Evolutionary conservation across 2,797 vertebrate genomes (phyloP), one percentile per base, ranked within the genome.

Genomic region (Rallus crepitans): DNA sequence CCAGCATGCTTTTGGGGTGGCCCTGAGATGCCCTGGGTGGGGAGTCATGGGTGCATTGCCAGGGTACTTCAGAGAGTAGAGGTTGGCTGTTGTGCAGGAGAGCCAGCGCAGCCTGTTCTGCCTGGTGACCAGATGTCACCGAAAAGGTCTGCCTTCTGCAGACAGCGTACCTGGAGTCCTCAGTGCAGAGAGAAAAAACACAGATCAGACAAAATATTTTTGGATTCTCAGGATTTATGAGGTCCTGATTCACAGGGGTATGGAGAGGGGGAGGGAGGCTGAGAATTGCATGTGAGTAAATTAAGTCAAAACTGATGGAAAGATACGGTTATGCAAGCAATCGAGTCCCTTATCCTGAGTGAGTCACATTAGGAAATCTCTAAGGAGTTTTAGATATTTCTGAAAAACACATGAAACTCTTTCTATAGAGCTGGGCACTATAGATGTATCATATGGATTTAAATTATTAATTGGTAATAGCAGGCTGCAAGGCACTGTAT

Each of bases 51-150:
- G 11, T 87, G 16, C 77, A 81, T 86, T 0, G 0, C 47, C 33
- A n/a, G 53, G 30, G 27, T 50, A 14, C 45, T 82, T 83, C 28
- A 66, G 63, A 76, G 37, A 6, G 4, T 71, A 35, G 55, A 50
- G 18, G 23, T 20, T 94, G 80, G 37, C 7, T 80, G 76, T 72
- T 56, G 65, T n/a, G 0, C 10, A 68, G 45, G 15, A 92, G 77
- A 94, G 96, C 80, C 10, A 3, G 92, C 80, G 56, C 30, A 79
- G 25, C 93, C 80, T 72, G 94, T 95, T 94, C 77, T 94, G 28
- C 70, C 47, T 63, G 42, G 55, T 88, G 77, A 59, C 70, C 63
- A 48, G 24, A 15, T 75, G 52, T 37, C 55, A 28, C 76, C 69
- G 50, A n/a, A 70, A 94, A 40, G 23, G 45, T 39, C 56, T 37